These are phyloP conservation scores for Amphimedon queenslandica DNA, from an alignment of 37 sponge, comb jelly and placozoan species.

Conservation along the genomic window DNA sequence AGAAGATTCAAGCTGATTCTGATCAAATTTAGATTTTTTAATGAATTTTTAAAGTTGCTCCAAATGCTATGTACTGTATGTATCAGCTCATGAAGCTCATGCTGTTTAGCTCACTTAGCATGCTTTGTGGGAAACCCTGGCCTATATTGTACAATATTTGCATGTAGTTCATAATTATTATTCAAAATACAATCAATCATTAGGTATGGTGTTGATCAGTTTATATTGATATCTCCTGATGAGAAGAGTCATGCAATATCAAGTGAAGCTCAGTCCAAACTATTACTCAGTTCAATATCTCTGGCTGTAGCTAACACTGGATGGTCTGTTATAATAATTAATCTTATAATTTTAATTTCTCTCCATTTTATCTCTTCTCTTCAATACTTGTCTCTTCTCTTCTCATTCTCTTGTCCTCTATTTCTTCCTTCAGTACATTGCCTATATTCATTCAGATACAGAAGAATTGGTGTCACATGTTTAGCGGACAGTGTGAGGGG, in stretches of 20 bases:
- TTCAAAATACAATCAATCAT: too few species aligned
- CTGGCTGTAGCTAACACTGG: conserved; percentile 75
- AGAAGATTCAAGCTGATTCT: too few species aligned
- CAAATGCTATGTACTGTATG: too few species aligned
- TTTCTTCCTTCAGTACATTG: conserved; percentile 21
- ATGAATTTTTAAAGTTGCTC: too few species aligned
- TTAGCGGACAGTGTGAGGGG: conserved; percentile 80
- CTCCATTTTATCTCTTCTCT: neutral
- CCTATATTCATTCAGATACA: conserved; percentile 86
- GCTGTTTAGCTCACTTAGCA: too few species aligned
- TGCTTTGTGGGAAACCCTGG: too few species aligned
- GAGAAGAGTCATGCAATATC: conserved; percentile 35
- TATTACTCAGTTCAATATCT: conserved; percentile 75
- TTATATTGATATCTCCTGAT: conserved; percentile 62
- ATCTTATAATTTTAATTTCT: neutral
- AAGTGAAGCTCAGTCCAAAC: conserved; percentile 79
- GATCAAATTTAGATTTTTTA: too few species aligned
- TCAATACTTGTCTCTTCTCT: too few species aligned
- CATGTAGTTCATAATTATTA: too few species aligned
- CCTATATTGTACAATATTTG: too few species aligned
- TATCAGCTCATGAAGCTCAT: neutral
- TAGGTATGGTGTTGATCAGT: conserved; percentile 84
- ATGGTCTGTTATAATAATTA: conserved; percentile 43
- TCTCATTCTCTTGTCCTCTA: neutral
- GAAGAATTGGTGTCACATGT: conserved; percentile 81